Conservation (phyloP, 2,888 invertebrate genomes). For the Choristoneura rosaceana region DNA sequence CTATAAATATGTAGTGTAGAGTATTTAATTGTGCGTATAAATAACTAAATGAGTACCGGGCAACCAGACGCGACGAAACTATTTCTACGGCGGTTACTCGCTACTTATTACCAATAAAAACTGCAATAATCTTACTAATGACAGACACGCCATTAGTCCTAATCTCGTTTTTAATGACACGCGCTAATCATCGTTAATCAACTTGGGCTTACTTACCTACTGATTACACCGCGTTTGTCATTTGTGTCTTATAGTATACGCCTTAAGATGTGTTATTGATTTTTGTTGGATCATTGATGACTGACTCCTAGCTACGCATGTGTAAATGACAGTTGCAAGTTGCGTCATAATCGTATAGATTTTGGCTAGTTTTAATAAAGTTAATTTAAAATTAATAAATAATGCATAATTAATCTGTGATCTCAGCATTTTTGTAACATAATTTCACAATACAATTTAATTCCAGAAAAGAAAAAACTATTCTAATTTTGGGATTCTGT, state of each 20-base stretch:
- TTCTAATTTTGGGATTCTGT: too few species aligned
- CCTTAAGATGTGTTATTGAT: too few species aligned
- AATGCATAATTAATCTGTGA: too few species aligned
- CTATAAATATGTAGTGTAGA: not conserved
- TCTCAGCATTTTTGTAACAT: too few species aligned
- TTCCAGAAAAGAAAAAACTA: not conserved
- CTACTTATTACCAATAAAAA: conserved; percentile 30
- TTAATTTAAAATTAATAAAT: too few species aligned
- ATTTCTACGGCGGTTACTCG: conserved; percentile 5
- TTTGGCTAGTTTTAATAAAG: too few species aligned
- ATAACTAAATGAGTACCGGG: not conserved
- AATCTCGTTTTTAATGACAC: conserved; percentile 33
- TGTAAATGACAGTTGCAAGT: too few species aligned
- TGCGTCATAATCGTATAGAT: too few species aligned
- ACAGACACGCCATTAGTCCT: conserved; percentile 31
- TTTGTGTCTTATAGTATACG: not conserved
- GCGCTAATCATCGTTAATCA: conserved; percentile 36
- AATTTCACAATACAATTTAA: too few species aligned
- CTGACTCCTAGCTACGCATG: not conserved
- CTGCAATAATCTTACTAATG: conserved; percentile 24
- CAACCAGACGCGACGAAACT: conserved; percentile 7
- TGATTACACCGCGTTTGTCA: conserved; percentile 33
- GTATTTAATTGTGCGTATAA: not conserved
- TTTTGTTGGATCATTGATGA: not conserved
- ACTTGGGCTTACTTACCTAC: conserved; percentile 22